Evolutionary conservation across 2,113 vertebrate species (phyloP).

Genomic region (Ciconia stormi): DNA sequence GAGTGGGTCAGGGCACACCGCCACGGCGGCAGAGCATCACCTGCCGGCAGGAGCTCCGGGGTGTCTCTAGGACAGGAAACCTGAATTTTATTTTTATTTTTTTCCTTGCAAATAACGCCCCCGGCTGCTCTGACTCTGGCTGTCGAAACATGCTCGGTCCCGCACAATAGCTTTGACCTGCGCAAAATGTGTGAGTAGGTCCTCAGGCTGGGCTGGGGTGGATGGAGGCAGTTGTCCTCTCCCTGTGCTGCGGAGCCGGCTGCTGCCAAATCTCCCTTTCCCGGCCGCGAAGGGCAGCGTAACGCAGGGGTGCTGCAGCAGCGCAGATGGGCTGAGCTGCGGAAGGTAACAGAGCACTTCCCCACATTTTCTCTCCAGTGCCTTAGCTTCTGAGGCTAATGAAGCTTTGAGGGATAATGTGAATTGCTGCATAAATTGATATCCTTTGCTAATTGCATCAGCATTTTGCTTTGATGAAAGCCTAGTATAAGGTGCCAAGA

Average conservation of each 20-base stretch:
- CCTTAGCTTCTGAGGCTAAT: conserved; percentile 50
- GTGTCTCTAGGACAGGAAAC: neutral
- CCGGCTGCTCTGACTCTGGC: neutral
- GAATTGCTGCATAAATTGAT: conserved; percentile 53
- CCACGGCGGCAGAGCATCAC: neutral
- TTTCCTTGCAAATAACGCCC: neutral
- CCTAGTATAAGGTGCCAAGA: conserved; percentile 17
- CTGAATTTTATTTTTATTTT: neutral
- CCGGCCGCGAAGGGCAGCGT: neutral
- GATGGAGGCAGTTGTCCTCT: neutral
- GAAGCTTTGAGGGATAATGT: conserved; percentile 58
- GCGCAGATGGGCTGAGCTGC: conserved; percentile 28
- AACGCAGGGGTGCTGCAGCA: fast-evolving
- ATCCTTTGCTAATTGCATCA: conserved; percentile 66
- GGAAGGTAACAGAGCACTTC: neutral
- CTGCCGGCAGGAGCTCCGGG: neutral
- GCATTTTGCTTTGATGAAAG: conserved; percentile 48
- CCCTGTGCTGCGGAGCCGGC: neutral
- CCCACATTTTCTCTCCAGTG: neutral
- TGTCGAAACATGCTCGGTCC: neutral
- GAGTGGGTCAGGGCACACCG: neutral
- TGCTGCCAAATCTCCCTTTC: neutral
- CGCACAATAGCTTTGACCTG: fast-evolving
- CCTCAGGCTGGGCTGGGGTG: neutral
- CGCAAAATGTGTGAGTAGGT: neutral